These are phyloP conservation scores for Nematolebias whitei DNA, from an alignment of 2,113 vertebrate genomes.

Conservation along the genomic window DNA sequence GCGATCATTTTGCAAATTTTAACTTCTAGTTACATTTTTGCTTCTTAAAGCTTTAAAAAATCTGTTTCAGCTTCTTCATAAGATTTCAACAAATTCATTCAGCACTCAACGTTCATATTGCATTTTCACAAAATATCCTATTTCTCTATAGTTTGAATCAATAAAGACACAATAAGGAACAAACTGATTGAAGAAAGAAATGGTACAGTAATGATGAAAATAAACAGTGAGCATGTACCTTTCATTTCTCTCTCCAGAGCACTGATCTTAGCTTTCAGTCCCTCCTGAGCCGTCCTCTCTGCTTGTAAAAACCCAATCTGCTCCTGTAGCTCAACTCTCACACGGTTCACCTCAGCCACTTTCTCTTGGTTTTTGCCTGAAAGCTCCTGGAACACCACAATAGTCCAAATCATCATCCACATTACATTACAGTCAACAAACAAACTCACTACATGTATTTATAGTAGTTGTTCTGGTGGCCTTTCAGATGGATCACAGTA, in stretches of 20 bases:
- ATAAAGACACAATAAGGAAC: background rate
- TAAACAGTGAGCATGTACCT: constrained; percentile 71
- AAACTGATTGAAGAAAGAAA: background rate
- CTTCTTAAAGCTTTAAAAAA: too few relatives aligned
- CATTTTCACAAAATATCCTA: too few relatives aligned
- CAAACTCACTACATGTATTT: background rate
- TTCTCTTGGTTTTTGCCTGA: constrained; percentile 90
- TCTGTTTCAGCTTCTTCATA: too few relatives aligned
- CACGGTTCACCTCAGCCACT: constrained; percentile 83
- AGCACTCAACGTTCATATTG: too few relatives aligned
- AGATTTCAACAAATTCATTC: too few relatives aligned
- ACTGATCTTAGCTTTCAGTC: constrained; percentile 86
- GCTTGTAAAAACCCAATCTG: constrained; percentile 89
- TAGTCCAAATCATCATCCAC: background rate
- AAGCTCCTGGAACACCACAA: constrained; percentile 81
- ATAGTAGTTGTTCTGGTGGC: background rate
- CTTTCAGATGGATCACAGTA: too few relatives aligned
- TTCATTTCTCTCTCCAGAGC: constrained; percentile 91
- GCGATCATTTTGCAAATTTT: too few relatives aligned
- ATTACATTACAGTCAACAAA: background rate
- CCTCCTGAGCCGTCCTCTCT: constrained; percentile 83
- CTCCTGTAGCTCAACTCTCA: constrained; percentile 89
- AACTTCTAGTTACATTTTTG: too few relatives aligned
- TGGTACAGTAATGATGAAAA: background rate
- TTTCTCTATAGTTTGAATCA: too few relatives aligned